A percentile compares a stretch with the other conserved stretches of the same genome.
These are phyloP conservation scores for Dasyurus viverrinus DNA, from an alignment of 2,113 vertebrate species.

Conservation along the genomic window DNA sequence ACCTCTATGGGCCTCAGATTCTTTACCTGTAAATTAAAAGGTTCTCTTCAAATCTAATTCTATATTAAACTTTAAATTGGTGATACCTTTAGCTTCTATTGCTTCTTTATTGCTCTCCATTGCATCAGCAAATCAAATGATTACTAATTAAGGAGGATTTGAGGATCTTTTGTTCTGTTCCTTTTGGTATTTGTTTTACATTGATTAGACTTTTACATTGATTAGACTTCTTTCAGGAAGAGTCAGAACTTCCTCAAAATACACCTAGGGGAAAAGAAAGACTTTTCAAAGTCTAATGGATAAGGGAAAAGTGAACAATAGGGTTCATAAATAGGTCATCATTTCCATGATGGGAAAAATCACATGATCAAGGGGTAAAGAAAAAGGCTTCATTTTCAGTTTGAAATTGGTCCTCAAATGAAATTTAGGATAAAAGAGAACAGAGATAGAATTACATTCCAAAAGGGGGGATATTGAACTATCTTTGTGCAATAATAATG, in stretches of 20 bases:
- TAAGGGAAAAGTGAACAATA: not conserved
- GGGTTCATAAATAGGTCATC: not conserved
- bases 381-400: not conserved
- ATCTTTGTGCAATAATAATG: not conserved
- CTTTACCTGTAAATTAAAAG: not conserved
- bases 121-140: not conserved
- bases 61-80: not conserved
- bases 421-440: not conserved
- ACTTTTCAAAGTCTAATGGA: not conserved
- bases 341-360: not conserved
- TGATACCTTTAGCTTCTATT: not conserved
- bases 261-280: no score
- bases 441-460: not conserved
- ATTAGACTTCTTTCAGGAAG: not conserved
- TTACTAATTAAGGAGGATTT: not conserved
- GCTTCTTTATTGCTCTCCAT: not conserved
- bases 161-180: not conserved
- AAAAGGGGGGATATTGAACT: not conserved
- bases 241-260: not conserved
- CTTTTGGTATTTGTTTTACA: not conserved
- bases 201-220: not conserved
- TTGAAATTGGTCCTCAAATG: not conserved
- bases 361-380: not conserved
- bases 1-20: not conserved
- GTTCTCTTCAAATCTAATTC: not conserved